Conservation (phyloP, 2,797 vertebrate genomes). For the Discoglossus pictus region DNA sequence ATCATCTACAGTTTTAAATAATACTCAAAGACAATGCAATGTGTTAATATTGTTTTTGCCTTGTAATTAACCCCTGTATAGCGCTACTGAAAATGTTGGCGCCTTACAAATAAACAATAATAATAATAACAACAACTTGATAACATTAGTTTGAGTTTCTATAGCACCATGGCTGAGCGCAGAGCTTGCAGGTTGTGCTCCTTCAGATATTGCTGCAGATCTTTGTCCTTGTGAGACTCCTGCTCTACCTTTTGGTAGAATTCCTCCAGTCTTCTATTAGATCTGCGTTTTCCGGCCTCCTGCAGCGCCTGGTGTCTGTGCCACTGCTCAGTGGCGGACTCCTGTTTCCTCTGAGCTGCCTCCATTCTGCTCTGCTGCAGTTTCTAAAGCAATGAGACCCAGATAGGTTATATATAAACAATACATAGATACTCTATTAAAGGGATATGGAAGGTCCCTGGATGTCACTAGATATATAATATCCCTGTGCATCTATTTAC, state of each 20-base stretch:
- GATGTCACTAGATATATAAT: too few relatives aligned
- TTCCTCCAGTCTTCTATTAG: conserved; percentile 27
- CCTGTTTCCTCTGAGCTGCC: conserved; percentile 21
- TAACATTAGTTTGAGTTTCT: conserved; percentile 5
- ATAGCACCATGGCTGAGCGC: conserved; percentile 21
- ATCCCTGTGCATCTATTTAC: too few relatives aligned
- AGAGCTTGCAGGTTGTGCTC: conserved; percentile 58
- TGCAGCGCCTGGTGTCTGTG: conserved; percentile 41
- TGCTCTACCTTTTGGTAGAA: conserved; percentile 43
- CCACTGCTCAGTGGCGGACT: conserved; percentile 39
- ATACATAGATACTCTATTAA: too few relatives aligned
- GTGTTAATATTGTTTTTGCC: too few relatives aligned
- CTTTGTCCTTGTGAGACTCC: conserved; percentile 14
- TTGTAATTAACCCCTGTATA: too few relatives aligned
- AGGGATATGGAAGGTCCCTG: too few relatives aligned
- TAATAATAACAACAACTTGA: not conserved
- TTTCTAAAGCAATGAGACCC: conserved; percentile 40
- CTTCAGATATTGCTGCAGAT: conserved; percentile 53
- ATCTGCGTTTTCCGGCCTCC: conserved; percentile 39
- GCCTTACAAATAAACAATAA: too few relatives aligned
- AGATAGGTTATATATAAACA: too few relatives aligned
- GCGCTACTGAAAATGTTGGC: too few relatives aligned
- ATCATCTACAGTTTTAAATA: too few relatives aligned
- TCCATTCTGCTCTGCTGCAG: conserved; percentile 50
- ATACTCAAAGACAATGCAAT: too few relatives aligned